phyloP scores from a whole-genome alignment of 2,113 vertebrate species.

The Murina feae region DNA sequence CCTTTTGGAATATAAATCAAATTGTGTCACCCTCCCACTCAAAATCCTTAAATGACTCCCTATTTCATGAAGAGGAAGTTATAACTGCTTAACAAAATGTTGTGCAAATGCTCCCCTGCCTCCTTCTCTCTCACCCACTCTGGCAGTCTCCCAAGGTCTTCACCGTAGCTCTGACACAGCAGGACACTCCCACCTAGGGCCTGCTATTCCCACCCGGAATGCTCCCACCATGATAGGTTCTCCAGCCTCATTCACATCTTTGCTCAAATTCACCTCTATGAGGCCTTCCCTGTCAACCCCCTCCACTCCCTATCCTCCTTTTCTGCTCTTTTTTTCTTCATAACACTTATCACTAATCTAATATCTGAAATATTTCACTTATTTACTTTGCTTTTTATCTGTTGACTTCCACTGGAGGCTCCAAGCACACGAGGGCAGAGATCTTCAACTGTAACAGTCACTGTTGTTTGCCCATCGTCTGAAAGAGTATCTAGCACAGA shows the following conservation, averaged over 20 bases:
- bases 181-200: too few species aligned
- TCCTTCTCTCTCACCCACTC: background rate
- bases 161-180: background rate
- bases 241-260: background rate
- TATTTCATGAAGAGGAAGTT: background rate
- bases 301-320: too few species aligned
- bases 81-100: background rate
- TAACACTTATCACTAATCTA: background rate
- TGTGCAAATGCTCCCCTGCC: rapidly evolving
- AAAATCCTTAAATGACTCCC: background rate
- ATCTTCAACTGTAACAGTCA: background rate
- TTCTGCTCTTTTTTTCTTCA: background rate
- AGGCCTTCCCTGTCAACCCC: background rate
- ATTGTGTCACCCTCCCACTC: background rate
- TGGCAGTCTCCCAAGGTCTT: background rate
- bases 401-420: background rate
- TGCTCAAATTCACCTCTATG: background rate
- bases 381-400: background rate
- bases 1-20: background rate
- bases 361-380: background rate
- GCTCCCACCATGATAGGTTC: background rate
- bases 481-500: background rate
- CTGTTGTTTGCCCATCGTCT: too few species aligned
- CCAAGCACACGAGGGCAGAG: background rate
- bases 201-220: background rate